A percentile compares a stretch with the other conserved stretches of the same genome.
These are phyloP conservation scores for Stichodactyla mertensii DNA, from an alignment of 64 coral and sea anemone genomes.

Conservation along the genomic window DNA sequence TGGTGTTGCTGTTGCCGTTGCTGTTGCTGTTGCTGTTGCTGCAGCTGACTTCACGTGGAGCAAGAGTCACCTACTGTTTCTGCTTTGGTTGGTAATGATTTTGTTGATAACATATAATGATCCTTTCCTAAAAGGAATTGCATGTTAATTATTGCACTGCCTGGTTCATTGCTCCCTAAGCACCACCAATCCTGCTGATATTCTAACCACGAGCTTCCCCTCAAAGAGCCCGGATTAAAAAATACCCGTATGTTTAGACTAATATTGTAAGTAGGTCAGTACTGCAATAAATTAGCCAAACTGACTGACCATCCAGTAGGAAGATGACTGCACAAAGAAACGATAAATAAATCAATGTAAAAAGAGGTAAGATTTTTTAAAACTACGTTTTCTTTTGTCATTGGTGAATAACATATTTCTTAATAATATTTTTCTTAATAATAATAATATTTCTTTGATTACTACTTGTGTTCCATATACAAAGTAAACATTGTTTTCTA, in stretches of 20 bases:
- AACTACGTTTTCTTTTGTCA: not conserved
- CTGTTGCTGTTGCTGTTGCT: too few species aligned
- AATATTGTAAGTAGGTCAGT: not conserved
- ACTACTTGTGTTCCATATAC: not conserved
- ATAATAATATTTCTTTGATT: not conserved
- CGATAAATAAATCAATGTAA: not conserved
- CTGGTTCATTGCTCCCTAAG: too few species aligned
- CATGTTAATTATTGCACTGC: too few species aligned
- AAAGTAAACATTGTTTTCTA: not conserved
- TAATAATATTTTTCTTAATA: too few species aligned
- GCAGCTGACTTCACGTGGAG: too few species aligned
- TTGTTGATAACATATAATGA: too few species aligned
- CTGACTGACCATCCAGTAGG: not conserved
- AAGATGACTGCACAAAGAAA: not conserved
- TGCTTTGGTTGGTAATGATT: too few species aligned
- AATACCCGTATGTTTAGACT: conserved; percentile 4
- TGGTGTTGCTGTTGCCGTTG: too few species aligned
- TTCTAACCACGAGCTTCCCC: not conserved
- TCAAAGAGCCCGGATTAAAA: not conserved
- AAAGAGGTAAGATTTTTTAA: not conserved
- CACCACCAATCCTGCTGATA: too few species aligned
- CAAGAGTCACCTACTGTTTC: too few species aligned
- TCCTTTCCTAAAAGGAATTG: too few species aligned
- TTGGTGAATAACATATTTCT: not conserved
- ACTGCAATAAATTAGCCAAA: not conserved